A percentile compares a stretch with the other conserved stretches of the same genome.
Evolutionary conservation across 2,797 vertebrate species (phyloP).

Genomic region (Sebastes matsubarae): DNA sequence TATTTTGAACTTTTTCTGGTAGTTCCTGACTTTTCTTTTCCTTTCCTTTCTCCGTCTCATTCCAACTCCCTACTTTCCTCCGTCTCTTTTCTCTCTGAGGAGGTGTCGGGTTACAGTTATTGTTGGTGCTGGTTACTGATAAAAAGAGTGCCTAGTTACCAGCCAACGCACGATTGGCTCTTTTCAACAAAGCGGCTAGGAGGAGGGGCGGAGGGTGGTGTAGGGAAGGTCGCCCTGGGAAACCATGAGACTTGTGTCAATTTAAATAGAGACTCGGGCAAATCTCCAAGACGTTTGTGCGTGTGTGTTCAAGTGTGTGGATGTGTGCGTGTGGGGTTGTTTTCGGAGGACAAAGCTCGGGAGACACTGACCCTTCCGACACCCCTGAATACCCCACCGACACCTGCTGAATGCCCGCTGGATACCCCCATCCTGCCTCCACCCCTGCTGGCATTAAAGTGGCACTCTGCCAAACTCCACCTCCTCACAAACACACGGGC

Average conservation of each 20-base stretch:
- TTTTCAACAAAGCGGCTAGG: constrained; percentile 66
- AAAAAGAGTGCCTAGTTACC: constrained; percentile 88
- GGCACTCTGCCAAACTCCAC: constrained; percentile 39
- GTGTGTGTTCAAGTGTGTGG: constrained; percentile 27
- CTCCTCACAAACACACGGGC: constrained; percentile 3
- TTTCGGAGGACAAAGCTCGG: constrained; percentile 55
- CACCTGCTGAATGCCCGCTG: constrained; percentile 59
- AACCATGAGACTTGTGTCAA: constrained; percentile 81
- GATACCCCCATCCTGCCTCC: constrained; percentile 39
- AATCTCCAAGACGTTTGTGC: constrained; percentile 58
- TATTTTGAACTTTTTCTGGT: background rate
- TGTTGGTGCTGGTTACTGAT: constrained; percentile 94
- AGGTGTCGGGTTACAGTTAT: constrained; percentile 83
- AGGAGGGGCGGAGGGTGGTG: constrained; percentile 18
- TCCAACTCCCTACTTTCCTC: constrained; percentile 46
- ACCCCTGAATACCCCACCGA: constrained; percentile 41
- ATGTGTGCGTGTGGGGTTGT: constrained; percentile 38
- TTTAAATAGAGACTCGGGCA: constrained; percentile 82
- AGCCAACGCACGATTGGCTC: constrained; percentile 80
- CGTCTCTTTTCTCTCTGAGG: constrained; percentile 55
- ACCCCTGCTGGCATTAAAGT: constrained; percentile 44
- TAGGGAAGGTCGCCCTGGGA: constrained; percentile 80
- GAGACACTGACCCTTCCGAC: constrained; percentile 47
- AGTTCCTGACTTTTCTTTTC: background rate
- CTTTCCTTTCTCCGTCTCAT: constrained; percentile 25